Conservation (phyloP, 2,113 vertebrate species). For the Pyxicephalus adspersus region DNA sequence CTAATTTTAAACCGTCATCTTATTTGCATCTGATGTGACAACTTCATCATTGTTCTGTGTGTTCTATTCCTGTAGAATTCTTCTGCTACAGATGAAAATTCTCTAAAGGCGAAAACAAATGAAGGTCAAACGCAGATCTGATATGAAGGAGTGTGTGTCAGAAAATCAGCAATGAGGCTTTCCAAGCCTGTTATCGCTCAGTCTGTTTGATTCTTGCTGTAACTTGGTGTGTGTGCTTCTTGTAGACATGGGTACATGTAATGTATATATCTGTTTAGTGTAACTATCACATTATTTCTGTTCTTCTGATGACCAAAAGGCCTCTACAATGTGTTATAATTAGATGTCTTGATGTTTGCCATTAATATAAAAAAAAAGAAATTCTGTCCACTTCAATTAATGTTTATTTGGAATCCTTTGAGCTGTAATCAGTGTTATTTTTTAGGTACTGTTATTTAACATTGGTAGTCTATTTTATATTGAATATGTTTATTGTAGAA, state of each 20-base stretch:
- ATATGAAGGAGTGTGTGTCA: constrained; percentile 2
- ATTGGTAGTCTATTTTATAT: no score
- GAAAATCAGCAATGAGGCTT: constrained; percentile 14
- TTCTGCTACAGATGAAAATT: constrained; percentile 31
- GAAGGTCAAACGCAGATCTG: constrained; percentile 41
- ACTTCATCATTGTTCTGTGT: background rate
- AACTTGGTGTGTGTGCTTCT: constrained; percentile 3
- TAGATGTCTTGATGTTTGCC: background rate
- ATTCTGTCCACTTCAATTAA: no score
- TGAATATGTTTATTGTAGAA: no score
- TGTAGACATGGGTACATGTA: constrained; percentile 14
- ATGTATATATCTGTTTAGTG: constrained; percentile 5
- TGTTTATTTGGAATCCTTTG: no score
- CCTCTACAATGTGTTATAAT: background rate
- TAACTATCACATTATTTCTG: background rate
- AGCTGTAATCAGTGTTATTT: no score
- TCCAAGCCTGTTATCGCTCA: constrained; percentile 1
- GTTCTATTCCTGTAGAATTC: constrained; percentile 21
- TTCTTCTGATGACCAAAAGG: constrained; percentile 3
- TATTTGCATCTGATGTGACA: background rate
- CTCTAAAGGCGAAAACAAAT: constrained; percentile 34
- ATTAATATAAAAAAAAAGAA: background rate
- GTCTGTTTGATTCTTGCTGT: constrained; percentile 9
- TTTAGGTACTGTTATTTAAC: no score
- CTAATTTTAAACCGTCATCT: background rate